Evolutionary conservation across 2,113 vertebrate genomes (phyloP).

Genomic region (Rhadina sibilatrix): DNA sequence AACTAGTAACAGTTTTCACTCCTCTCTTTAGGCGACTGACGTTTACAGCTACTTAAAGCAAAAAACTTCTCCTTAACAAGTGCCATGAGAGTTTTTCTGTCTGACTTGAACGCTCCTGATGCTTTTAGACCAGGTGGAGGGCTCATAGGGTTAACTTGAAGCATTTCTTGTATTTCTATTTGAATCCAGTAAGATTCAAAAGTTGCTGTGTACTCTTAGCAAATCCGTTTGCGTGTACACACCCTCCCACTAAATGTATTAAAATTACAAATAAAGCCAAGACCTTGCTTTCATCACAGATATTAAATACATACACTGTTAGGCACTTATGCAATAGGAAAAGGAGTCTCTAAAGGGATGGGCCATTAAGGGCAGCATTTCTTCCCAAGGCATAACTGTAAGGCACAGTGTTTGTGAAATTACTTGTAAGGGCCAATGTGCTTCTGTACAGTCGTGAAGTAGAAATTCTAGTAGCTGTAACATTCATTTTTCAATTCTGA

Average conservation of each 20-base stretch:
- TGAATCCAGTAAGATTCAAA: neutral
- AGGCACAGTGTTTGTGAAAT: neutral
- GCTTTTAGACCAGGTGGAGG: neutral
- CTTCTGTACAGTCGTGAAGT: neutral
- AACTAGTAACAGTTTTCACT: neutral
- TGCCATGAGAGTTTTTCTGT: neutral
- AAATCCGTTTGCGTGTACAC: neutral
- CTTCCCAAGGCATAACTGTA: neutral
- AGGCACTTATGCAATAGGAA: neutral
- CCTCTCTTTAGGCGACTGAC: neutral
- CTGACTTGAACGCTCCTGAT: neutral
- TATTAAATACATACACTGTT: neutral
- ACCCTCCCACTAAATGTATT: neutral
- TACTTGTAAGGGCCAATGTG: too few relatives aligned
- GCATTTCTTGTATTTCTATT: neutral
- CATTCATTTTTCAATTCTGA: neutral
- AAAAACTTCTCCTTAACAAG: neutral
- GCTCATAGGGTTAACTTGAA: neutral
- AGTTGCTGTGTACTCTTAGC: neutral
- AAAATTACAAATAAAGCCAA: neutral
- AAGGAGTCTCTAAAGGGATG: neutral
- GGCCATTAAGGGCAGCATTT: neutral
- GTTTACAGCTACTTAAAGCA: neutral
- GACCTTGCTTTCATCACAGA: neutral
- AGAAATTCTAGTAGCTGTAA: neutral